A percentile compares a stretch with the other conserved stretches of the same genome.
Evolutionary conservation across 2,797 vertebrate genomes (phyloP).

Genomic region (Cottoperca gobio): DNA sequence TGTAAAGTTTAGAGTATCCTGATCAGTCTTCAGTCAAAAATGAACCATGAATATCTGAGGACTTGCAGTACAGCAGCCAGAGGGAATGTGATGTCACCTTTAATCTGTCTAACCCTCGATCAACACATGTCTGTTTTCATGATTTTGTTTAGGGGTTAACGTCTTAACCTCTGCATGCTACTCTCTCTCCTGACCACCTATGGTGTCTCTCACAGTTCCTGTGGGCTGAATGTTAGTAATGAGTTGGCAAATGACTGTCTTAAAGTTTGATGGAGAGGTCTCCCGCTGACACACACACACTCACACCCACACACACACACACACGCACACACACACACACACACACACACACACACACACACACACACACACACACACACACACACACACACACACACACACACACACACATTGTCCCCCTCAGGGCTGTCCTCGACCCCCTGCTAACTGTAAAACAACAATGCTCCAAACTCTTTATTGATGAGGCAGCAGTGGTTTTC

Average conservation of each 20-base stretch:
- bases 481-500: conserved; percentile 81
- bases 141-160: conserved; percentile 19
- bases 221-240: conserved; percentile 83
- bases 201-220: conserved; percentile 62
- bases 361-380: conserved; percentile 51
- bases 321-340: conserved; percentile 17
- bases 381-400: conserved; percentile 26
- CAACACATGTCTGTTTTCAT: background rate
- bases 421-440: conserved; percentile 65
- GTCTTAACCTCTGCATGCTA: conserved; percentile 1
- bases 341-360: conserved; percentile 23
- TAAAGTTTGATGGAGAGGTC: conserved; percentile 82
- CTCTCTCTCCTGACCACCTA: conserved; percentile 64
- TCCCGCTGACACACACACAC: conserved; percentile 72
- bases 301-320: no score
- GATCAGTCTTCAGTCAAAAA: background rate
- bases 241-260: conserved; percentile 88
- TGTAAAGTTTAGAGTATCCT: background rate
- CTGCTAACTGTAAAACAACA: conserved; percentile 81
- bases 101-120: background rate
- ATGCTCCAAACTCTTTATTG: conserved; percentile 80
- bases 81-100: background rate
- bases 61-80: background rate
- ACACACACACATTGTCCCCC: conserved; percentile 43
- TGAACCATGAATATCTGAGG: background rate